These are phyloP conservation scores for Mycteria americana DNA, from an alignment of 2,797 vertebrate species.

Conservation along the genomic window DNA sequence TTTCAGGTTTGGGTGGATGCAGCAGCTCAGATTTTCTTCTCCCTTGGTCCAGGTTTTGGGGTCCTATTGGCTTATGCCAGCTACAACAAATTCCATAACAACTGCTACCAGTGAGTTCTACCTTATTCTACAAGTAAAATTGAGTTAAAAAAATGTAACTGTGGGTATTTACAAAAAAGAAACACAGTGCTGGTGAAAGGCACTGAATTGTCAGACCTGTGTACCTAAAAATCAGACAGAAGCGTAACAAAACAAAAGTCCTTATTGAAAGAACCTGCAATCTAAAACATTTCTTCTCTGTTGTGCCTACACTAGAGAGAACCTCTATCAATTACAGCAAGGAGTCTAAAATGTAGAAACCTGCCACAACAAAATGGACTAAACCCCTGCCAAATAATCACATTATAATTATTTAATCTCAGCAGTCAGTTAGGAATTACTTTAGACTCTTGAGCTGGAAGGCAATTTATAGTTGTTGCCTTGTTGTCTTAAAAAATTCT, in stretches of 20 bases:
- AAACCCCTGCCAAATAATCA: not conserved
- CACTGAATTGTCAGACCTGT: not conserved
- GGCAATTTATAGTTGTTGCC: not conserved
- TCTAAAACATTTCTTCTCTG: not conserved
- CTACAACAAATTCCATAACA: slow-evolving; percentile 99
- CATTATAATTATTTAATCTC: not conserved
- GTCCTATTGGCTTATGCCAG: slow-evolving; percentile 95
- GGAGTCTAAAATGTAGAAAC: not conserved
- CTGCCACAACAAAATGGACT: not conserved
- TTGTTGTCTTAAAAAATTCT: not conserved
- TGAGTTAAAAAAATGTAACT: not conserved
- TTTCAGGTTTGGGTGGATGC: slow-evolving; percentile 96
- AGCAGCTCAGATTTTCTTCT: slow-evolving; percentile 98
- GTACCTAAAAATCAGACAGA: not conserved
- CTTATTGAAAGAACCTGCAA: not conserved
- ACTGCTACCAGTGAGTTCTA: slow-evolving; percentile 94
- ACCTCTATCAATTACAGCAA: not conserved
- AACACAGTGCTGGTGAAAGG: not conserved
- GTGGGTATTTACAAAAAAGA: not conserved
- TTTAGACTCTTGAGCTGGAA: not conserved
- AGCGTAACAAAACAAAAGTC: not conserved
- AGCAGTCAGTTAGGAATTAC: not conserved
- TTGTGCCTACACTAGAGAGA: not conserved
- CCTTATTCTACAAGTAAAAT: not conserved
- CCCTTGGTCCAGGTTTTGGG: slow-evolving; percentile 95